Evolutionary conservation across 2,888 invertebrate genomes (phyloP), one percentile per base, ranked within the genome.

Genomic region (Helleia helle): DNA sequence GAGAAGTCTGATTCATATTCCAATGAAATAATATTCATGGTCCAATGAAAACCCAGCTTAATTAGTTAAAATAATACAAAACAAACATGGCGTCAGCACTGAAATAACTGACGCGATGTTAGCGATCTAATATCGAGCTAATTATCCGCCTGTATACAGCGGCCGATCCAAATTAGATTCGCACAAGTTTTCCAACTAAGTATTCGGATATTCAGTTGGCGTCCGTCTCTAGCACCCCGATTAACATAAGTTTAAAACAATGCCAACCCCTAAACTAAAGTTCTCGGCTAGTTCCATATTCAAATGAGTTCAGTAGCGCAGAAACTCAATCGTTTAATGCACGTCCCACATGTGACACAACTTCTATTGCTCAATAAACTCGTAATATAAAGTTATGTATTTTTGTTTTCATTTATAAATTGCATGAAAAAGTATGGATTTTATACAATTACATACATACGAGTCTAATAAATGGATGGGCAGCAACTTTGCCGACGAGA

Each of bases 181-280:
- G 55, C 57, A 43, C 46, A 61, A 68, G 58, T 65, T 65, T 60
- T 53, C 56, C 58, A 61, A 54, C 54, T 46, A 58, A 58, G 51
- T 54, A 50, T 55, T 43, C 55, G 52, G 48, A 46, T 52, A 59
- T 59, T 60, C 55, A 56, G 53, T 48, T 57, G 57, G 59, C 51
- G 56, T 58, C 60, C 62, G 64, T 63, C 60, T 65, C 59, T 60
- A 66, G 66, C 65, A 63, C 54, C 53, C 49, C 59, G 60, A 67
- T 66, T 65, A 68, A 67, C 68, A 71, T 68, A 65, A 67, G 67
- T 71, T 68, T 59, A 56, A 61, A 71, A 74, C 70, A 72, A 68
- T 68, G 64, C 55, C 43, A 57, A 48, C 50, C 52, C 55, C 50
- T 51, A 47, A 67, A 66, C 57, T 55, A 55, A n/a, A 65, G 59